phyloP scores from a whole-genome alignment of 2,888 invertebrate genomes.

The Trichopria drosophilae region DNA sequence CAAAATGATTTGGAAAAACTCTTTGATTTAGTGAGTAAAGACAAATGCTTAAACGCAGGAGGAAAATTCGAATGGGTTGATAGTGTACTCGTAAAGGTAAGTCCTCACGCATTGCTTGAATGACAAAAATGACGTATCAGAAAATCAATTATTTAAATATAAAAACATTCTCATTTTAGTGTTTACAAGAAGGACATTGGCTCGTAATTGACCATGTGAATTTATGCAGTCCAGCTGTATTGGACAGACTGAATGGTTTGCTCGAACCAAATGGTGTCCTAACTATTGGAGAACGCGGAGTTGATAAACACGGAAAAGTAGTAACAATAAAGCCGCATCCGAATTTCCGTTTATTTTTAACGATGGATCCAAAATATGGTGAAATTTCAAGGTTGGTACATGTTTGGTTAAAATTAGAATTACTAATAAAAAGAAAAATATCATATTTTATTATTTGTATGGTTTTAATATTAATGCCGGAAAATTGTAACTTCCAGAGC shows the following conservation, averaged over 20 bases:
- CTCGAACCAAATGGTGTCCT: slow-evolving; percentile 91
- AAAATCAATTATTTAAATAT: too few relatives aligned
- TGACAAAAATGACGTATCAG: too few relatives aligned
- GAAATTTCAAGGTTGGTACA: slow-evolving; percentile 81
- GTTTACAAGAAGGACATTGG: slow-evolving; percentile 81
- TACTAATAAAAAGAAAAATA: not conserved
- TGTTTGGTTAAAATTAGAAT: not conserved
- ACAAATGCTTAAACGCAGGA: slow-evolving; percentile 73
- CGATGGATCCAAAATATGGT: slow-evolving; percentile 93
- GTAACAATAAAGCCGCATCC: slow-evolving; percentile 80
- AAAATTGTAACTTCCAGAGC: slow-evolving; percentile 64
- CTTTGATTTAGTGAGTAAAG: slow-evolving; percentile 59
- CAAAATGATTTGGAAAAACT: slow-evolving; percentile 56
- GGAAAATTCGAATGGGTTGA: slow-evolving; percentile 94
- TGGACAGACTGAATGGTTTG: slow-evolving; percentile 93
- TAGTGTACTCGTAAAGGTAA: slow-evolving; percentile 79
- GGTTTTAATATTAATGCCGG: not conserved
- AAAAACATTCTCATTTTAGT: slow-evolving; percentile 57
- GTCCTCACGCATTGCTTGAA: not conserved
- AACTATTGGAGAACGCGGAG: slow-evolving; percentile 89
- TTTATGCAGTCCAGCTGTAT: slow-evolving; percentile 91
- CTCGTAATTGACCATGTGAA: slow-evolving; percentile 90
- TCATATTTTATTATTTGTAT: slow-evolving; percentile 7
- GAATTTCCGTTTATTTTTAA: slow-evolving; percentile 90
- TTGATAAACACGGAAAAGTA: slow-evolving; percentile 70